Evolutionary conservation across 1,140 invertebrate genomes (phyloP).

Genomic region (Caenorhabditis briggsae): DNA sequence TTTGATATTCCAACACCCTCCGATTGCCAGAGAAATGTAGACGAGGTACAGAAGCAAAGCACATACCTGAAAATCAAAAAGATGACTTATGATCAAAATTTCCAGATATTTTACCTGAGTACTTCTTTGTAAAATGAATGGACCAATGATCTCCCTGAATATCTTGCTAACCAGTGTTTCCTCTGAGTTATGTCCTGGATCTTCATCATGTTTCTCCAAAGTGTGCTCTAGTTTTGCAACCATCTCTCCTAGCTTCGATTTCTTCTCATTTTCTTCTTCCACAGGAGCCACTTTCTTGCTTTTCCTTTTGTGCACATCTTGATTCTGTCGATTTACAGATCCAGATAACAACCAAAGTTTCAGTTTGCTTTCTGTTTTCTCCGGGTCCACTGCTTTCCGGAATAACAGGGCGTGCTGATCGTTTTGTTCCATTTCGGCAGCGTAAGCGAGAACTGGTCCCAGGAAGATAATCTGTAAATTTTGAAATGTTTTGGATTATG

Average conservation of each 20-base stretch:
- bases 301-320: constrained; percentile 19
- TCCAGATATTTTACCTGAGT: constrained; percentile 81
- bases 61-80: constrained; percentile 78
- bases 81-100: not conserved
- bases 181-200: constrained; percentile 68
- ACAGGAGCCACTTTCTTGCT: constrained; percentile 9
- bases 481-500: too few relatives aligned
- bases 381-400: constrained; percentile 60
- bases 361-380: constrained; percentile 51
- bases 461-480: constrained; percentile 77
- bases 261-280: constrained; percentile 24
- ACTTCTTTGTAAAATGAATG: constrained; percentile 84
- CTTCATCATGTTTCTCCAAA: constrained; percentile 38
- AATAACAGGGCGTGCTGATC: constrained; percentile 70
- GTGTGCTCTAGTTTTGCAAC: constrained; percentile 62
- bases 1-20: constrained; percentile 88
- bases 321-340: constrained; percentile 45
- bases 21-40: constrained; percentile 88
- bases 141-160: constrained; percentile 86
- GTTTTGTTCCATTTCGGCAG: constrained; percentile 77
- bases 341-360: constrained; percentile 51
- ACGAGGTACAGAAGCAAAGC: constrained; percentile 86
- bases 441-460: constrained; percentile 77
- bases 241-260: constrained; percentile 55
- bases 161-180: constrained; percentile 81